phyloP scores from a whole-genome alignment of 2,113 vertebrate species.

The Hemiprocne comata region DNA sequence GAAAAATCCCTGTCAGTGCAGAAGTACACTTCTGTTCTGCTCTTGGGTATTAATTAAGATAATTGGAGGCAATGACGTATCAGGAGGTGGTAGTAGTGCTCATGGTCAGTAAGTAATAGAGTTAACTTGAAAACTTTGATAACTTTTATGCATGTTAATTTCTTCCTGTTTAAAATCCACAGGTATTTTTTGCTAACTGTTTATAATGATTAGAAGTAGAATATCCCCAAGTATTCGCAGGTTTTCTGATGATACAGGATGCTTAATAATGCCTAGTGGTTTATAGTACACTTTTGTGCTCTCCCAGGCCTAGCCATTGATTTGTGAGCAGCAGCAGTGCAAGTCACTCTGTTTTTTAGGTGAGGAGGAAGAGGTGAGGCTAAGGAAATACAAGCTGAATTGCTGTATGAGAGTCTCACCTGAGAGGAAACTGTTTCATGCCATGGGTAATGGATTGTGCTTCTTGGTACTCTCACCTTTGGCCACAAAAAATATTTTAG shows the following conservation, averaged over 20 bases:
- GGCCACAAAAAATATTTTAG: not conserved
- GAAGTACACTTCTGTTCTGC: not conserved
- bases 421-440: not conserved
- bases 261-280: not conserved
- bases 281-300: not conserved
- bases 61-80: not conserved
- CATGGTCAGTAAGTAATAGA: rapidly evolving
- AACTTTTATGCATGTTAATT: rapidly evolving
- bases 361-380: not conserved
- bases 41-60: not conserved
- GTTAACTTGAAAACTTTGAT: not conserved
- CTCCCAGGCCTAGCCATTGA: not conserved
- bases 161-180: not conserved
- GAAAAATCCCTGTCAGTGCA: not conserved
- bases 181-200: rapidly evolving
- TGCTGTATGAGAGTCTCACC: not conserved
- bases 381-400: not conserved
- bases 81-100: not conserved
- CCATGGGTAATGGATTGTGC: rapidly evolving
- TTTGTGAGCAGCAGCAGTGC: not conserved
- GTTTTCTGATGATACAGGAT: not conserved
- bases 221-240: not conserved
- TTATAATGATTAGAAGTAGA: not conserved
- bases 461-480: not conserved
- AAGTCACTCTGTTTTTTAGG: not conserved